A percentile compares a stretch with the other conserved stretches of the same genome.
These are phyloP conservation scores for Bufo gargarizans DNA, from an alignment of 2,113 vertebrate genomes.

Conservation along the genomic window DNA sequence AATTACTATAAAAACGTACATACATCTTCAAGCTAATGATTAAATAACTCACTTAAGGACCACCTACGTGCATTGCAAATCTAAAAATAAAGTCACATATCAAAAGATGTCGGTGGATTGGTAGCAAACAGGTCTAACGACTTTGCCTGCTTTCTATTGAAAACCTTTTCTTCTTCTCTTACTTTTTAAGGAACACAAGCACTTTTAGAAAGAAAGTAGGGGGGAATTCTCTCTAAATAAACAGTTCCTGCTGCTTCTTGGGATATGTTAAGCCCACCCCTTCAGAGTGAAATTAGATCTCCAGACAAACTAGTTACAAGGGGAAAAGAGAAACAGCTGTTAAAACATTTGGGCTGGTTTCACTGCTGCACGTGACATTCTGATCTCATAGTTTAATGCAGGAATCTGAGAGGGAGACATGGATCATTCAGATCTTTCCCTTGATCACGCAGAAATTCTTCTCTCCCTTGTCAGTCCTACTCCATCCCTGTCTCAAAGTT, in stretches of 20 bases:
- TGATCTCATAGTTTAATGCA: slow-evolving; percentile 53
- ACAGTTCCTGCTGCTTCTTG: slow-evolving; percentile 71
- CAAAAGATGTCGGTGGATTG: neutral
- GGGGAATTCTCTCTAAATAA: slow-evolving; percentile 69
- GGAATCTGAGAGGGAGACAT: neutral
- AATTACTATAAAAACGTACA: neutral
- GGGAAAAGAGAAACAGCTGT: slow-evolving; percentile 83
- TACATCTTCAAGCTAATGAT: neutral
- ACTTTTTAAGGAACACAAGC: slow-evolving; percentile 56
- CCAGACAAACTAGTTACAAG: slow-evolving; percentile 75
- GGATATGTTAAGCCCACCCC: slow-evolving; percentile 69
- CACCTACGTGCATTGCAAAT: neutral
- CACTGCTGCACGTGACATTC: slow-evolving; percentile 54
- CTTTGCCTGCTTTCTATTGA: slow-evolving; percentile 46
- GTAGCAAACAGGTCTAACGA: neutral
- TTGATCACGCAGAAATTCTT: slow-evolving; percentile 51
- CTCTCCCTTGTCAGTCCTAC: slow-evolving; percentile 39
- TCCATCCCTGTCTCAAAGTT: slow-evolving; percentile 63
- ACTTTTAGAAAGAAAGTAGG: slow-evolving; percentile 58
- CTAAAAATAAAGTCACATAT: neutral
- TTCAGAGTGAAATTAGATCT: slow-evolving; percentile 77
- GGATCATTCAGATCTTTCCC: slow-evolving; percentile 53
- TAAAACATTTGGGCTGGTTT: slow-evolving; percentile 79
- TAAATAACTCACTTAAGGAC: neutral
- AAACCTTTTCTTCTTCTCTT: slow-evolving; percentile 51